phyloP scores from a whole-genome alignment of 2,797 vertebrate genomes.

The Lindbergichthys nudifrons region DNA sequence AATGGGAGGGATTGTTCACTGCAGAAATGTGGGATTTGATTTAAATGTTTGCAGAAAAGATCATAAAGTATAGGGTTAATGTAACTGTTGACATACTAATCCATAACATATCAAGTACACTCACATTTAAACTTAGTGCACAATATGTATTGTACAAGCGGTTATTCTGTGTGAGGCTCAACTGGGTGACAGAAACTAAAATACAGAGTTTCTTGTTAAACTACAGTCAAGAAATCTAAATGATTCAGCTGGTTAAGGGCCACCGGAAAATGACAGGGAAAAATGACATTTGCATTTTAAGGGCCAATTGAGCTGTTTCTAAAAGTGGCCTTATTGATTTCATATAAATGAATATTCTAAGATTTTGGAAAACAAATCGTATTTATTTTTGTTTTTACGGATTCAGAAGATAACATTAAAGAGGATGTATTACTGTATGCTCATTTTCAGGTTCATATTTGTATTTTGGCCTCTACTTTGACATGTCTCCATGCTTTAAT shows the following conservation, averaged over 20 bases:
- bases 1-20: background rate
- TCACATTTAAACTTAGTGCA: background rate
- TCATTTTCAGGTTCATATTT: too few relatives aligned
- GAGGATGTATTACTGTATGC: too few relatives aligned
- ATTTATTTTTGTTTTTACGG: background rate
- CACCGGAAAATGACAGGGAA: background rate
- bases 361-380: background rate
- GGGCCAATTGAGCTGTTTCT: background rate
- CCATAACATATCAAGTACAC: background rate
- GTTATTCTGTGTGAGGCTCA: background rate
- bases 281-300: conserved; percentile 3
- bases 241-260: background rate
- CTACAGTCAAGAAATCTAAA: background rate
- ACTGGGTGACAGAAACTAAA: background rate
- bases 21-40: too few relatives aligned
- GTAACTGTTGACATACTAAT: background rate
- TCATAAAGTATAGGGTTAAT: background rate
- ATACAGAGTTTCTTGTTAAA: conserved; percentile 23
- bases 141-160: background rate
- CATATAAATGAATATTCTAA: background rate
- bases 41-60: background rate
- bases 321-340: background rate
- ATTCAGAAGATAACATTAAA: too few relatives aligned
- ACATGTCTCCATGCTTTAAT: too few relatives aligned
- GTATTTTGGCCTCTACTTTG: too few relatives aligned